Evolutionary conservation across 2,797 vertebrate species (phyloP), one percentile per base, ranked within the genome.

Genomic region (Pachyuromys duprasi): DNA sequence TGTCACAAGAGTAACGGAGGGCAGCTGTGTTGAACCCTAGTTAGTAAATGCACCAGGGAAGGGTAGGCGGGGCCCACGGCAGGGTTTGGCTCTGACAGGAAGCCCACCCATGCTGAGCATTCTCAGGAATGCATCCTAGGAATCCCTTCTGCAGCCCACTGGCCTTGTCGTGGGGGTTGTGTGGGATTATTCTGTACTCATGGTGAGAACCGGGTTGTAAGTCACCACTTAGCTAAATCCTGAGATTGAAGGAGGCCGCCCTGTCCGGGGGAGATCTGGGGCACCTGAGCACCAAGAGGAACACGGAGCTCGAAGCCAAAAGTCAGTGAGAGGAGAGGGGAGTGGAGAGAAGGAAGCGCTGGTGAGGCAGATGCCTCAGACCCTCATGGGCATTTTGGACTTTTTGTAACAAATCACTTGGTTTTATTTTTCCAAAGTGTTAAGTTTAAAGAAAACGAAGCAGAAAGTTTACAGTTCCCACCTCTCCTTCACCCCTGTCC

Each of bases 401-500:
- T 74, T 80, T 26, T 15, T 26, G 20, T 84, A 31, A 74, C 26
- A 72, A 74, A 28, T 42, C 22, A 72, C 20, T 75, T 49, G 17
- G 8, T 49, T 55, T 86, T 42, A 24, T 42, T 86, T 49, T 90
- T 31, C 24, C 26, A 80, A 78, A 88, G 3, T 63, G 82, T 91
- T 49, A 70, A 70, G 12, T 86, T 74, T 90, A 80, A 81, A 84
- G 55, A 31, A 92, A 80, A 79, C 3, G 31, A 60, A 67, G 62
- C 91, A 93, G 76, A 62, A 86, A 83, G 39, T 39, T 9, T 17
- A 12, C 36, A n/a, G 49, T 63, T 72, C 67, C 42, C 20, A 0
- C 36, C 0, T 0, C 39, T 36, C 15, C 7, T 24, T 11, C 3
- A 9, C 53, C 20, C 24, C 17, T 18, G 0, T 1, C 1, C 15